Percentiles rank a stretch among this genome's conserved stretches.
phyloP scores from a whole-genome alignment of 1,140 invertebrate species.

The Zelostemma sp. region DNA sequence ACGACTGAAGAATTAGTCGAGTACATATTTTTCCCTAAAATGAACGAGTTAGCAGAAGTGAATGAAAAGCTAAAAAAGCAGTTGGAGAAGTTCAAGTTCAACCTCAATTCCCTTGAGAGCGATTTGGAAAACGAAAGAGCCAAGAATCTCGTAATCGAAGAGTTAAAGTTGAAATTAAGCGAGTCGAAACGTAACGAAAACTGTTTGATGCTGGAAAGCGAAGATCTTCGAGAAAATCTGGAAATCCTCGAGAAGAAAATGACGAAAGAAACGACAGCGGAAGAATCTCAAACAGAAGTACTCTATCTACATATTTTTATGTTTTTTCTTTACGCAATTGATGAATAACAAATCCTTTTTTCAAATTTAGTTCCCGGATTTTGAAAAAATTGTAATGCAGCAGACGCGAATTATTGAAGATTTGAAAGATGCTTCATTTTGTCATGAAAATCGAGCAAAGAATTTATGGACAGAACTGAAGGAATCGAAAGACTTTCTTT shows the following conservation, averaged over 20 bases:
- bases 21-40: neutral
- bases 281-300: conserved; percentile 6
- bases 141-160: conserved; percentile 6
- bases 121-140: conserved; percentile 46
- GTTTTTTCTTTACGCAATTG: conserved; percentile 16
- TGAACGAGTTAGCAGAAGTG: conserved; percentile 23
- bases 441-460: conserved; percentile 31
- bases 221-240: neutral
- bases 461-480: conserved; percentile 41
- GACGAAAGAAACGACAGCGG: neutral
- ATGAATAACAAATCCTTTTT: conserved; percentile 1
- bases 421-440: conserved; percentile 39
- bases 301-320: conserved; percentile 14
- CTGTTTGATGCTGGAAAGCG: neutral
- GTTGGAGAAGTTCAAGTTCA: conserved; percentile 41
- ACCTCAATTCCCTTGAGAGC: conserved; percentile 52
- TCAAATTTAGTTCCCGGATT: conserved; percentile 32
- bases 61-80: conserved; percentile 50
- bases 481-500: conserved; percentile 38
- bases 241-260: neutral
- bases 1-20: conserved; percentile 7
- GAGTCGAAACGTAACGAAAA: neutral
- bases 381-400: conserved; percentile 19
- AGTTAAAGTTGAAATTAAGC: conserved; percentile 20
- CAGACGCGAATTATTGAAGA: conserved; percentile 35